Evolutionary conservation across 2,113 vertebrate genomes (phyloP).

Genomic region (Poicephalus meyeri): DNA sequence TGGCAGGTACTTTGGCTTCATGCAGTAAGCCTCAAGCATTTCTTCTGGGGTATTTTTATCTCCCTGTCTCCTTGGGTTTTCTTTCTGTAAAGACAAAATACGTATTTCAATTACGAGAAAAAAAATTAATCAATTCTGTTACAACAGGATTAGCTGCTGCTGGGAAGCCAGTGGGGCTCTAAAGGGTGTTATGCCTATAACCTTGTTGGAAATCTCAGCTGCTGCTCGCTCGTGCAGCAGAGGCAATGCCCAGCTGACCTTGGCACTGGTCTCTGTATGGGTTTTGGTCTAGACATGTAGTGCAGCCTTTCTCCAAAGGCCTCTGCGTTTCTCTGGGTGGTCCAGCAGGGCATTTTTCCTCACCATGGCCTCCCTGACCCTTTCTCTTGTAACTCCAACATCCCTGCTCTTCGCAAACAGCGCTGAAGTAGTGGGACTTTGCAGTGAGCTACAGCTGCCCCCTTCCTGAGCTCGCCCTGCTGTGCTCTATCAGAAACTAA

Average conservation of each 20-base stretch:
- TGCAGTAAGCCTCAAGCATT: neutral
- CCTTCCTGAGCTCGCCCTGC: accelerated
- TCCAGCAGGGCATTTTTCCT: neutral
- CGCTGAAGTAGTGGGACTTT: neutral
- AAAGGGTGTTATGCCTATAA: neutral
- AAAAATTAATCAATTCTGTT: neutral
- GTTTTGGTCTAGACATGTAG: neutral
- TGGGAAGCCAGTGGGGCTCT: accelerated
- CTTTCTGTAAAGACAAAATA: neutral
- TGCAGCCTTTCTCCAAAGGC: neutral
- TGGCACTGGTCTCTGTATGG: accelerated
- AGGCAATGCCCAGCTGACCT: accelerated
- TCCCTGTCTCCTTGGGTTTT: neutral
- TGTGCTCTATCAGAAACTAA: neutral
- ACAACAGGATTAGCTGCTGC: neutral
- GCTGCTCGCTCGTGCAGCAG: neutral
- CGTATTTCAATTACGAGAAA: neutral
- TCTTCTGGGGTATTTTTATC: neutral
- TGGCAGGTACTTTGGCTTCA: neutral
- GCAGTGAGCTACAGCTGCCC: neutral
- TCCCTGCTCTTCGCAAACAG: neutral
- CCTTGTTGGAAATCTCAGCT: neutral
- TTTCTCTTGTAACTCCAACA: neutral
- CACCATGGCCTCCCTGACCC: accelerated
- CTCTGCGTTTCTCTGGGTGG: neutral